phyloP scores from a whole-genome alignment of 2,888 invertebrate genomes.

The Boloria selene region DNA sequence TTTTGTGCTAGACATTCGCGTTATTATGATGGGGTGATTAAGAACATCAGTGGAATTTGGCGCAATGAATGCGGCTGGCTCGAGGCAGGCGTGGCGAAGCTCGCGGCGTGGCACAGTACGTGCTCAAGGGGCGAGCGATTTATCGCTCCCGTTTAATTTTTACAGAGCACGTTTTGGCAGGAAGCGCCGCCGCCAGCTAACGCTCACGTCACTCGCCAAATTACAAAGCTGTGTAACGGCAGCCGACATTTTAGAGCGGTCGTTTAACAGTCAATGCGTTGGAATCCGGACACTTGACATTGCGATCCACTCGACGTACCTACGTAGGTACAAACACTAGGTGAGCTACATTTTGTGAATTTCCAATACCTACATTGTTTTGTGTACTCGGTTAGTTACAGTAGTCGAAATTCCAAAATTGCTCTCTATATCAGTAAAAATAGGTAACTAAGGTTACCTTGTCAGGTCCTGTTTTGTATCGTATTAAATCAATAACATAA shows the following conservation, averaged over 20 bases:
- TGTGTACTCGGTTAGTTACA: no score
- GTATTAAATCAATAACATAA: no score
- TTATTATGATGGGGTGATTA: slow-evolving; percentile 2
- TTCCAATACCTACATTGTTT: no score
- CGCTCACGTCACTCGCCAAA: slow-evolving; percentile 21
- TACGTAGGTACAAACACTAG: not conserved
- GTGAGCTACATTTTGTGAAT: not conserved
- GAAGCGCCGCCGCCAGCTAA: slow-evolving; percentile 9
- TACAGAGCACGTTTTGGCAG: slow-evolving; percentile 19
- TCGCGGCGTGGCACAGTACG: slow-evolving; percentile 9
- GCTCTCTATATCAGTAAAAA: no score
- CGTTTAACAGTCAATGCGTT: slow-evolving; percentile 9
- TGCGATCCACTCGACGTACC: not conserved
- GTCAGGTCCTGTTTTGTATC: no score
- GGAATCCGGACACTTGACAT: slow-evolving; percentile 18
- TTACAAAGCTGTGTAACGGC: slow-evolving; percentile 14
- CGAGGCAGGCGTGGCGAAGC: slow-evolving; percentile 7
- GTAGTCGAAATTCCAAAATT: no score
- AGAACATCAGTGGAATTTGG: slow-evolving; percentile 17
- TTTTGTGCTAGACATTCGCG: not conserved
- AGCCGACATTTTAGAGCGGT: slow-evolving; percentile 18
- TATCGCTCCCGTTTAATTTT: slow-evolving; percentile 20
- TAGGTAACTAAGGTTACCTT: no score
- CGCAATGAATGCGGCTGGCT: slow-evolving; percentile 17
- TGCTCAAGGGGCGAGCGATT: slow-evolving; percentile 25